A percentile compares a stretch with the other conserved stretches of the same genome.
phyloP scores from a whole-genome alignment of 2,888 invertebrate genomes.

The Opisthograptis luteolata region DNA sequence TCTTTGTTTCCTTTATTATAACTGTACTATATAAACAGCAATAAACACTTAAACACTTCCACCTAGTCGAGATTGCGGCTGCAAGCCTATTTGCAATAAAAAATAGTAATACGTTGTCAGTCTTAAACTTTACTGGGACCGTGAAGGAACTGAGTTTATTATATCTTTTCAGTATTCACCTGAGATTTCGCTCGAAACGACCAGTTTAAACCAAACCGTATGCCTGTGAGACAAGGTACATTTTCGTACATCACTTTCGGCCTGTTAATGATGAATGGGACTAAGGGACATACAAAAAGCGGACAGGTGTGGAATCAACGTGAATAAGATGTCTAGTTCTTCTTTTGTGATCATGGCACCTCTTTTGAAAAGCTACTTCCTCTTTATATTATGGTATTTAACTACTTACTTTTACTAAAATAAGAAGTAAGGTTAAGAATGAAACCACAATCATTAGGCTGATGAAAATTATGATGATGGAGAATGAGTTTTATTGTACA shows the following conservation, averaged over 20 bases:
- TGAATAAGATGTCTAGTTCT: slow-evolving; percentile 27
- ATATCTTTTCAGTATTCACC: slow-evolving; percentile 58
- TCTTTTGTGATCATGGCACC: too few relatives aligned
- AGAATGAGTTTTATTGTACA: too few relatives aligned
- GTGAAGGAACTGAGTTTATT: slow-evolving; percentile 56
- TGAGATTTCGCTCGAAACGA: slow-evolving; percentile 41
- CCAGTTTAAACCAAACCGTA: not conserved
- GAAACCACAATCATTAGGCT: too few relatives aligned
- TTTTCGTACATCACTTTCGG: not conserved
- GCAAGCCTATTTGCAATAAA: too few relatives aligned
- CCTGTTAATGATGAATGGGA: slow-evolving; percentile 15
- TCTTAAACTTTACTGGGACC: slow-evolving; percentile 1
- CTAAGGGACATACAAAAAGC: slow-evolving; percentile 38
- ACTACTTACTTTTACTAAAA: not conserved
- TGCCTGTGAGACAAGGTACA: not conserved
- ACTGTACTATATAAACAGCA: too few relatives aligned
- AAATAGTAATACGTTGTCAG: too few relatives aligned
- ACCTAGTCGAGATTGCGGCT: too few relatives aligned
- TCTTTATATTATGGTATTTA: not conserved
- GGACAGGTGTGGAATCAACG: slow-evolving; percentile 40
- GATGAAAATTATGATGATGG: too few relatives aligned
- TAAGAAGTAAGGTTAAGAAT: too few relatives aligned
- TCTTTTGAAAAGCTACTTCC: too few relatives aligned
- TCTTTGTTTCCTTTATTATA: too few relatives aligned
- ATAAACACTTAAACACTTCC: too few relatives aligned